A percentile compares a stretch with the other conserved stretches of the same genome.
These are phyloP conservation scores for Eucera pruinosa DNA, from an alignment of 2,888 invertebrate species.

Conservation along the genomic window DNA sequence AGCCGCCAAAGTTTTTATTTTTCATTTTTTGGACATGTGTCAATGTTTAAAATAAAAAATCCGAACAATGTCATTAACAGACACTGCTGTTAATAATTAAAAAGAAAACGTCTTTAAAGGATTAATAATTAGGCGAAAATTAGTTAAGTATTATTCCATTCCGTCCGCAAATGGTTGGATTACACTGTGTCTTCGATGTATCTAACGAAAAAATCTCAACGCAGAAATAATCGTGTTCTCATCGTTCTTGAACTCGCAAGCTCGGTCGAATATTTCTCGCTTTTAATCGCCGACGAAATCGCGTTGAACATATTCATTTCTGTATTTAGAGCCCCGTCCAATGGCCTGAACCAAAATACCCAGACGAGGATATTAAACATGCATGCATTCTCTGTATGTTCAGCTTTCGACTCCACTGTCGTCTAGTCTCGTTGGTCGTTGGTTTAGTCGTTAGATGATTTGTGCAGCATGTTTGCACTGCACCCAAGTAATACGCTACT, in stretches of 20 bases:
- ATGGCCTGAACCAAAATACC: constrained; percentile 3
- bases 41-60: too few relatives aligned
- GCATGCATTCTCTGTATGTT: neutral
- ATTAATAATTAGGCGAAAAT: too few relatives aligned
- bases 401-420: constrained; percentile 10
- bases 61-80: too few relatives aligned
- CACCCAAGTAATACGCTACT: neutral
- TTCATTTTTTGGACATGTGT: too few relatives aligned
- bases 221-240: constrained; percentile 2
- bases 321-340: constrained; percentile 27
- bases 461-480: constrained; percentile 14
- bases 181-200: too few relatives aligned
- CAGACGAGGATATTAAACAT: constrained; percentile 5
- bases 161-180: too few relatives aligned
- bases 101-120: too few relatives aligned
- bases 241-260: constrained; percentile 23
- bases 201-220: too few relatives aligned
- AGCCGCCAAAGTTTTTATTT: too few relatives aligned
- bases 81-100: too few relatives aligned
- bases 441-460: constrained; percentile 9
- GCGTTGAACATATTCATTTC: constrained; percentile 13
- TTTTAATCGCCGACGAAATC: constrained; percentile 22
- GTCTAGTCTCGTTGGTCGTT: neutral
- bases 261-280: neutral
- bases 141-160: too few relatives aligned